phyloP scores from a whole-genome alignment of 2,113 vertebrate genomes.

The Ameiurus melas region DNA sequence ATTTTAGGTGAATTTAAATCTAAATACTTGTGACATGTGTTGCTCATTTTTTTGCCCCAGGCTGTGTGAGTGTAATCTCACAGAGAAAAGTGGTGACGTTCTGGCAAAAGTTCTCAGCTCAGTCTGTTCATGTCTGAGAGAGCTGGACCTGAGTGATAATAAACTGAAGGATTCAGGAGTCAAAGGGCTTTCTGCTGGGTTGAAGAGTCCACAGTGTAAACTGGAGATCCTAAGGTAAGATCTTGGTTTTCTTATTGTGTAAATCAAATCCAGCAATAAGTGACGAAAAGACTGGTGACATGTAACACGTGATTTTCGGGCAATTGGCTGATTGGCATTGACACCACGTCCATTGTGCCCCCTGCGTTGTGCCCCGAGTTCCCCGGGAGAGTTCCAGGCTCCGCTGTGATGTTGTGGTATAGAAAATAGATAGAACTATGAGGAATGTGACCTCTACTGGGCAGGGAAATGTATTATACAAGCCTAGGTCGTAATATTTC shows the following conservation, averaged over 20 bases:
- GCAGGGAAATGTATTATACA: no score
- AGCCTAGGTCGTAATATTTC: no score
- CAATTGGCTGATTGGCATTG: no score
- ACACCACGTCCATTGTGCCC: no score
- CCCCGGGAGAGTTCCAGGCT: no score
- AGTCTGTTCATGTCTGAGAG: background rate
- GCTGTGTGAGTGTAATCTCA: background rate
- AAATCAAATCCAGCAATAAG: background rate
- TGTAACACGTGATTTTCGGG: background rate
- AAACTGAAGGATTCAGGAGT: background rate
- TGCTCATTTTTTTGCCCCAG: background rate
- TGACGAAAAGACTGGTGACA: background rate
- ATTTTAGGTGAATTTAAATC: background rate
- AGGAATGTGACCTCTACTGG: no score
- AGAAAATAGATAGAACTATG: no score
- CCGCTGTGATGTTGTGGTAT: no score
- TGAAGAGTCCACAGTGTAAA: background rate
- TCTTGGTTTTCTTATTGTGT: background rate
- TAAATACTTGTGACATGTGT: background rate
- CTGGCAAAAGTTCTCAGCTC: background rate
- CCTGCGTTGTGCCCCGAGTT: no score
- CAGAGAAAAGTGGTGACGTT: background rate
- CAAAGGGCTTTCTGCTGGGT: background rate
- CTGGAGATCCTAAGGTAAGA: background rate
- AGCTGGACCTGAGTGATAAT: slow-evolving; percentile 16